Evolutionary conservation across 2,113 vertebrate species (phyloP).

Genomic region (Hippoglossus stenolepis): DNA sequence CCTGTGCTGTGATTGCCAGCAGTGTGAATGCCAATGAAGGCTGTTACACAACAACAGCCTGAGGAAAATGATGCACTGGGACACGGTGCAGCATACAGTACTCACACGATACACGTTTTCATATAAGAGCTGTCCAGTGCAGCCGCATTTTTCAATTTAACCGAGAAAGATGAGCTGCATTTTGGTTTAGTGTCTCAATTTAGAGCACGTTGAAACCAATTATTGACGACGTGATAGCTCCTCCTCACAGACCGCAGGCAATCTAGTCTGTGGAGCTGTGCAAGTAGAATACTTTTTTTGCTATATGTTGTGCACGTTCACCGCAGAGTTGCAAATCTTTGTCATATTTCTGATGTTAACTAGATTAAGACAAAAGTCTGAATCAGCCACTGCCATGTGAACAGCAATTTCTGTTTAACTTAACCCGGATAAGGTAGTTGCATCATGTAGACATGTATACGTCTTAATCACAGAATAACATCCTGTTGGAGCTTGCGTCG

Average conservation of each 20-base stretch:
- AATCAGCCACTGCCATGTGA: too few species aligned
- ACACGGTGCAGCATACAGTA: constrained; percentile 13
- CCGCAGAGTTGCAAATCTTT: too few species aligned
- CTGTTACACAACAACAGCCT: constrained; percentile 32
- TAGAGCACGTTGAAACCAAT: not conserved
- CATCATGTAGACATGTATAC: too few species aligned
- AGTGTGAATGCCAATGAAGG: constrained; percentile 41
- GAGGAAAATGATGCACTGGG: constrained; percentile 20
- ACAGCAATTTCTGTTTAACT: too few species aligned
- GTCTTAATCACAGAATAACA: too few species aligned
- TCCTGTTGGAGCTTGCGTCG: too few species aligned
- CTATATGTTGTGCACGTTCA: too few species aligned
- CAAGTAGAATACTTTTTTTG: not conserved
- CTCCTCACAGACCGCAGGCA: not conserved
- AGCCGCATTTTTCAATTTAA: not conserved
- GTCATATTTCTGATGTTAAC: too few species aligned
- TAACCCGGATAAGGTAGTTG: too few species aligned
- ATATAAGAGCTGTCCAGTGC: not conserved
- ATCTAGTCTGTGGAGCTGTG: not conserved
- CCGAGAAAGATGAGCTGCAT: not conserved
- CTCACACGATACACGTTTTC: constrained; percentile 5
- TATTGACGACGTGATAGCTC: not conserved
- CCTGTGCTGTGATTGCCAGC: constrained; percentile 9
- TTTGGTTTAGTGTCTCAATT: not conserved
- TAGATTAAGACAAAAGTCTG: too few species aligned